Evolutionary conservation across 2,113 vertebrate genomes (phyloP), one percentile per base, ranked within the genome.

Genomic region (Phainopepla nitens): DNA sequence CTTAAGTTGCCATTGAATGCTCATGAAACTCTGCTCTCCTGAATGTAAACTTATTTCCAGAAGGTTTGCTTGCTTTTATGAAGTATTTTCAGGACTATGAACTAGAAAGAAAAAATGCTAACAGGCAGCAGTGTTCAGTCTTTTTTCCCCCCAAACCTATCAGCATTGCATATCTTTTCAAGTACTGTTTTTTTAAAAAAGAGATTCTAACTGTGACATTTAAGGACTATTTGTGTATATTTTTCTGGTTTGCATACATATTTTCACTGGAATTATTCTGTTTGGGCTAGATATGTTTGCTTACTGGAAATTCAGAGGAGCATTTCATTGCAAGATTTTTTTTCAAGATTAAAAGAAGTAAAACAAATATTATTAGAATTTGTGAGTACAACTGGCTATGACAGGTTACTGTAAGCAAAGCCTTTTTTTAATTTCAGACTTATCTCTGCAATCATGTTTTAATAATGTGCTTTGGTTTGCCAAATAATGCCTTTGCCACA

Each of bases 1-100:
- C 71, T 57, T 31, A 61, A 78, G 4, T 0, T 73, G 54, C 7
- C 36, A 35, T 0, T 57, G 36, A 81, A 49, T 0, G 0, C 35
- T 75, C 39, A 13, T 24, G 50, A 47, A 93, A 65, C 41, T 22
- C 42, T 15, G 10, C 24, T 69, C 8, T 83, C n/a, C 54, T 65
- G 42, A 73, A 49, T 20, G 25, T 17, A 62, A 78, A 16, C 13
- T 19, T 31, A 1, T 24, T 51, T 68, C 41, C 44, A 47, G 61
- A 77, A 66, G 35, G 39, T 31, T 78, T 33, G 6, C 19, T 60
- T 79, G 35, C 24, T 35, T 91, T 78, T 62, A 66, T 44, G 22
- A 81, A 70, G 21, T 56, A 33, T 76, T 76, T 76, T 71, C 66
- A 33, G 7, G 14, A 49, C 62, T 65, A 19, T 3, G 4, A 75